phyloP scores from a whole-genome alignment of 2,113 vertebrate genomes.

The Archilochus colubris region DNA sequence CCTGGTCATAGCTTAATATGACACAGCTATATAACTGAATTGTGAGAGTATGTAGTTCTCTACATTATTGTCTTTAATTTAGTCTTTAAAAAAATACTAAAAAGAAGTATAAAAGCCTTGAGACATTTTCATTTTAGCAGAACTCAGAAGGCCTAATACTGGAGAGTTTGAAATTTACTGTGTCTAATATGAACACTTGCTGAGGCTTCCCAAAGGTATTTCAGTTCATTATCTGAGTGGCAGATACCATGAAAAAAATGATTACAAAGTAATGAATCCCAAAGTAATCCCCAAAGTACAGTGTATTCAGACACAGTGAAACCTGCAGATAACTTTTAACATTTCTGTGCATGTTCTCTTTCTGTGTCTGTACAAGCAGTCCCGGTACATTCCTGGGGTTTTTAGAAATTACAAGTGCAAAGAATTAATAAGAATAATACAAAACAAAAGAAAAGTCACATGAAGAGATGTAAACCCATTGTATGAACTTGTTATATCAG shows the following conservation, averaged over 20 bases:
- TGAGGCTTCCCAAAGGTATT: not conserved
- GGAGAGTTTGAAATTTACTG: slow-evolving; percentile 20
- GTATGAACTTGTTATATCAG: not conserved
- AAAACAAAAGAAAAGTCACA: not conserved
- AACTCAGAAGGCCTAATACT: not conserved
- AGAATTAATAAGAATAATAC: not conserved
- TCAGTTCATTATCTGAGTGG: not conserved
- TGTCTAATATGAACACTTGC: not conserved
- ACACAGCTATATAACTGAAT: not conserved
- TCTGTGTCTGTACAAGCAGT: not conserved
- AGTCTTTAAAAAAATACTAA: not conserved
- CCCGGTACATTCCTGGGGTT: not conserved
- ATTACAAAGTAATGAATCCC: not conserved
- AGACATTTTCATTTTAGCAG: slow-evolving; percentile 8
- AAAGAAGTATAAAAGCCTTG: not conserved
- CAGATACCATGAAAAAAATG: not conserved
- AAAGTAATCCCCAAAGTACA: not conserved
- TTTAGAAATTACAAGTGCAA: not conserved
- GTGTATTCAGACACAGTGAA: not conserved
- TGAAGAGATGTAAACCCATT: not conserved
- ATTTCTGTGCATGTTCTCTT: not conserved
- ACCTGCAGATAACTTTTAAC: not conserved
- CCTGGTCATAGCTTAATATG: not conserved
- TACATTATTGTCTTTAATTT: not conserved
- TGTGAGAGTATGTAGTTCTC: not conserved